Base-by-base conservation (phyloP, 2,888 invertebrate species). In the Epistrophella euchroma region DNA sequence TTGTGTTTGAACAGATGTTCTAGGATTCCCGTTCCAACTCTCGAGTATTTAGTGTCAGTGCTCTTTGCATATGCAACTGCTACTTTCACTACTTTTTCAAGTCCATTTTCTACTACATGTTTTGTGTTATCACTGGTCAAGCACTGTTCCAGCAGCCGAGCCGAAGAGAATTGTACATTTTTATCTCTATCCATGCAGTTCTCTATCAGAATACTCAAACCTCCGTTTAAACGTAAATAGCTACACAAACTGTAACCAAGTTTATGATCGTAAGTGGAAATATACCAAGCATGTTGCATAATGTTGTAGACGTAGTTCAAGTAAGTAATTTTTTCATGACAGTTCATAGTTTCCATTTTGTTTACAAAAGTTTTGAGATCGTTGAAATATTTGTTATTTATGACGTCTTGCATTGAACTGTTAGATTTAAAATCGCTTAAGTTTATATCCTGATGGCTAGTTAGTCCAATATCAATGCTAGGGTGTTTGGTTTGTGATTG, bases 1-100 rank as follows among this genome's bases (percentile, higher is more conserved):
- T 98, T 98, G 92, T 98, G 98, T 93, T 98, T 98, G 93, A 99
- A 99, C 88, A 99, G 93, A 92, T 98, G 97, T 91, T 97, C 97
- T 89, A 98, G 93, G 87, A 98, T 97, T 28, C 98, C 98, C 1
- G 98, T 98, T 55, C 98, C 98, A 22, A 98, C 96, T 89, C 97
- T 94, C 13, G 97, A 96, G 91, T 97, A 96, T 88, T 96, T 96
- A 9, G 96, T 96, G 90, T 96, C 96, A 6, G 95, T 94, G 88
- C 95, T 94, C 92, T 96, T 97, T 47, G 97, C 97, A 91, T 97
- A 97, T 28, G 89, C 97, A 97, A 43, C 43, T 11, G 98, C 98
- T 28, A 97, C 97, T 88, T 96, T 96, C 0, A 98, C 98, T 25
- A 98, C 97, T 92, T 97, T 97, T 90, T 98, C 97, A 28, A 98